Evolutionary conservation across 2,797 vertebrate species (phyloP), one percentile per base, ranked within the genome.

Genomic region (Gastrophryne carolinensis): DNA sequence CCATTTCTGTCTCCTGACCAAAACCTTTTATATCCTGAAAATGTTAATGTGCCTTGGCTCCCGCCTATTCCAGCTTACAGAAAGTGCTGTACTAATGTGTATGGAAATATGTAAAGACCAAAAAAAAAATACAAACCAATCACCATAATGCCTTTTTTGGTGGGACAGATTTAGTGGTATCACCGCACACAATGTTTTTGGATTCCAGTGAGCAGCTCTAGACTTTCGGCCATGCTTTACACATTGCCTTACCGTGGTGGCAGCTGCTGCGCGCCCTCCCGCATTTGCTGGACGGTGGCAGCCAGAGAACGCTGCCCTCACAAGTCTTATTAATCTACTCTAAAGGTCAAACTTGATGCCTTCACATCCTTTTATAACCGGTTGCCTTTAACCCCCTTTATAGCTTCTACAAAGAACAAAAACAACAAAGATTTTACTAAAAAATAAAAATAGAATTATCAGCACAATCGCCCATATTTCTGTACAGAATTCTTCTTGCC

Each of bases 31-130:
- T 93, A 91, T 91, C 93, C 93, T 90, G 92, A 93, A n/a, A n/a
- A n/a, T 93, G 92, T 95, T 94, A 91, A 96, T 96, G 97, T 99
- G 96, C 97, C 97, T 99, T 98, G 94, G 91, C 91, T 95, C 95
- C 88, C 19, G 27, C 83, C 91, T 91, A 92, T 92, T 95, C 93
- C 93, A 95, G 92, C 94, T 95, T 95, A 92, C 91, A 93, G n/a
- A 94, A 94, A 95, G 92, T 89, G 89, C 90, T 89, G 84, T 93
- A 87, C 89, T 88, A 87, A 88, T 53, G 39, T 88, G 85, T 90
- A 49, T 41, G 89, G 89, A 83, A 85, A 89, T 90, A 92, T 88
- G 85, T 94, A 94, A 89, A 93, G 92, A 98, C 96, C 96, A 98
- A 98, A 98, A 95, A 93, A 98, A 98, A 98, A 95, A 93, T 90